A percentile compares a stretch with the other conserved stretches of the same genome.
Conservation (phyloP, 1,140 invertebrate genomes). For the Drosophila pruinosa region DNA sequence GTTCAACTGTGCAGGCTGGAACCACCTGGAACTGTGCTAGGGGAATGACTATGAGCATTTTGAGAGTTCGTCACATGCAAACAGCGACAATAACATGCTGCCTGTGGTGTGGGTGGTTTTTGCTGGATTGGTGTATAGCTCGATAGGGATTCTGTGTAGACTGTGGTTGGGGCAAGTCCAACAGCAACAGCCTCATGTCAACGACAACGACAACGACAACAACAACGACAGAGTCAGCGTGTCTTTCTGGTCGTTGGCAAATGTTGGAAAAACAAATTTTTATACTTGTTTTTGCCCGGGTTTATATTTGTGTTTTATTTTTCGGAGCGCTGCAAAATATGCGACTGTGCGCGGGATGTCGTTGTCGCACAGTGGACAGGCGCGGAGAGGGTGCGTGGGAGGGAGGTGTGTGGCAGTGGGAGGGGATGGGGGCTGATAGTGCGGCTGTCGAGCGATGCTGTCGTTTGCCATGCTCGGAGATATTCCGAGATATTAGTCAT, state of each 20-base stretch:
- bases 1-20: slow-evolving; percentile 28
- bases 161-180: neutral
- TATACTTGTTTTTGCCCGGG: slow-evolving; percentile 76
- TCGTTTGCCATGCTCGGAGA: slow-evolving; percentile 53
- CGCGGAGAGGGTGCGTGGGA: neutral
- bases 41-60: slow-evolving; percentile 32
- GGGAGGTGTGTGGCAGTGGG: neutral
- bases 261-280: slow-evolving; percentile 82
- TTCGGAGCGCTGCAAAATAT: slow-evolving; percentile 78
- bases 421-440: slow-evolving; percentile 47
- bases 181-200: slow-evolving; percentile 45
- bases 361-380: slow-evolving; percentile 20
- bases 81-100: slow-evolving; percentile 65
- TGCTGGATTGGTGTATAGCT: slow-evolving; percentile 13
- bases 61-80: slow-evolving; percentile 64
- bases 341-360: slow-evolving; percentile 34
- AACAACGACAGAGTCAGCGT: slow-evolving; percentile 44
- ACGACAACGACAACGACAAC: slow-evolving; percentile 11
- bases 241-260: slow-evolving; percentile 69
- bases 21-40: slow-evolving; percentile 21
- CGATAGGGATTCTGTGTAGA: neutral
- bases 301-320: slow-evolving; percentile 79
- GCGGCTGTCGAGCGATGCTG: slow-evolving; percentile 40
- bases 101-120: slow-evolving; percentile 6
- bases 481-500: slow-evolving; percentile 80